Conservation (phyloP, 2,888 invertebrate species). For the Malachius bipustulatus region DNA sequence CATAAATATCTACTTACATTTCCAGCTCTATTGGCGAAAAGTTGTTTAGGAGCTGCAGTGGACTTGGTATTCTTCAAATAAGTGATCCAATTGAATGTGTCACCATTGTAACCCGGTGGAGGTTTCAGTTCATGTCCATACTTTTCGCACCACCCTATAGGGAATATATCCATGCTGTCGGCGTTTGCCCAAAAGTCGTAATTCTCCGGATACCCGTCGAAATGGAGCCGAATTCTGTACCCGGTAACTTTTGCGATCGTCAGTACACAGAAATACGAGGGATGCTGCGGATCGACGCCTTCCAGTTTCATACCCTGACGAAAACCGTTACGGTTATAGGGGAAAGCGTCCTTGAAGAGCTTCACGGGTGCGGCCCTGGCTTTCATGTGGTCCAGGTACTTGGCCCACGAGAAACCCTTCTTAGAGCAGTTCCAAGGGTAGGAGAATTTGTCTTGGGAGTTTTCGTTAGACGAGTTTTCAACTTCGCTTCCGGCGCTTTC, state of each 20-base stretch:
- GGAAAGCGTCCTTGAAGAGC: slow-evolving; percentile 68
- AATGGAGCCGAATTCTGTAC: slow-evolving; percentile 74
- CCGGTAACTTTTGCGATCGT: slow-evolving; percentile 74
- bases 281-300: slow-evolving; percentile 87
- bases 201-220: slow-evolving; percentile 80
- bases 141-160: slow-evolving; percentile 86
- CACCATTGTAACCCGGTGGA: slow-evolving; percentile 53
- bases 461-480: slow-evolving; percentile 30
- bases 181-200: slow-evolving; percentile 93
- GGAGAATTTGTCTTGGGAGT: slow-evolving; percentile 34
- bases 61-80: slow-evolving; percentile 68
- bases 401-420: slow-evolving; percentile 65
- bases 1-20: slow-evolving; percentile 39
- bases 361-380: slow-evolving; percentile 64
- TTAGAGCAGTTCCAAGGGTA: slow-evolving; percentile 61
- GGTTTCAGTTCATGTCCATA: slow-evolving; percentile 67
- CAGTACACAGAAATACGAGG: slow-evolving; percentile 78
- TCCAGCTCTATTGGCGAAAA: slow-evolving; percentile 59
- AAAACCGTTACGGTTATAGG: slow-evolving; percentile 62
- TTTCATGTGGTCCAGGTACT: slow-evolving; percentile 61
- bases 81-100: slow-evolving; percentile 68
- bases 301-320: slow-evolving; percentile 83
- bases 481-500: slow-evolving; percentile 28
- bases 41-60: slow-evolving; percentile 62
- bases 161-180: slow-evolving; percentile 84